Evolutionary conservation across 2,797 vertebrate genomes (phyloP).

Genomic region (Rhabdomys pumilio): DNA sequence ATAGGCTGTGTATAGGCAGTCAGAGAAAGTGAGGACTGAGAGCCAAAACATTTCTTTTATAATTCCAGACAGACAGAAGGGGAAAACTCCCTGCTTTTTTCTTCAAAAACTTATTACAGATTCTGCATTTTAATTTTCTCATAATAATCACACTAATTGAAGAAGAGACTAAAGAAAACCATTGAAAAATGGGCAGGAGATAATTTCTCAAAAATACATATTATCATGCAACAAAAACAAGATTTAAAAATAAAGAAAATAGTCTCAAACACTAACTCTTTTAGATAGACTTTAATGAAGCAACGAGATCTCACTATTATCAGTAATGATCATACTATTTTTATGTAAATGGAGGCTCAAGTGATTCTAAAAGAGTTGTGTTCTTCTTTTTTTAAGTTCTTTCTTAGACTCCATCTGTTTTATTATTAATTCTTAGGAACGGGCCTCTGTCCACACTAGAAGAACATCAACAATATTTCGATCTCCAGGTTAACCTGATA

Average conservation of each 20-base stretch:
- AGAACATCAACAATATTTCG: neutral
- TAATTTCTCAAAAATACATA: slow-evolving; percentile 47
- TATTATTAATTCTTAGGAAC: slow-evolving; percentile 1
- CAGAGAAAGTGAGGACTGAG: slow-evolving; percentile 24
- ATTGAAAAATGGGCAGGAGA: slow-evolving; percentile 26
- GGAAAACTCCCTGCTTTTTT: neutral
- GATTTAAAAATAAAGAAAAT: slow-evolving; percentile 54
- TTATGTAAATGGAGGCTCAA: slow-evolving; percentile 46
- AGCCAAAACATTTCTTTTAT: slow-evolving; percentile 44
- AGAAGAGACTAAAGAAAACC: slow-evolving; percentile 38
- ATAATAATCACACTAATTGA: slow-evolving; percentile 61
- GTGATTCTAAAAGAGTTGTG: slow-evolving; percentile 47
- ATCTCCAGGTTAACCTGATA: neutral
- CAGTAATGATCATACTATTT: slow-evolving; percentile 60
- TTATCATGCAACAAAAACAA: neutral
- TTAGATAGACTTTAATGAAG: slow-evolving; percentile 23
- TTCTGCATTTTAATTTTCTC: slow-evolving; percentile 64
- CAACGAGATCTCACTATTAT: slow-evolving; percentile 10
- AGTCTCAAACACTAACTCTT: neutral
- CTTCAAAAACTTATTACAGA: slow-evolving; percentile 35
- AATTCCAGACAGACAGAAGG: neutral
- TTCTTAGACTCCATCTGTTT: neutral
- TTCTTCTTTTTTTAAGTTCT: slow-evolving; percentile 54
- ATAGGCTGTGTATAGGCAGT: neutral
- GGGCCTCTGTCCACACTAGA: neutral